phyloP scores from a whole-genome alignment of 2,888 invertebrate genomes.

The Parochlus steinenii region DNA sequence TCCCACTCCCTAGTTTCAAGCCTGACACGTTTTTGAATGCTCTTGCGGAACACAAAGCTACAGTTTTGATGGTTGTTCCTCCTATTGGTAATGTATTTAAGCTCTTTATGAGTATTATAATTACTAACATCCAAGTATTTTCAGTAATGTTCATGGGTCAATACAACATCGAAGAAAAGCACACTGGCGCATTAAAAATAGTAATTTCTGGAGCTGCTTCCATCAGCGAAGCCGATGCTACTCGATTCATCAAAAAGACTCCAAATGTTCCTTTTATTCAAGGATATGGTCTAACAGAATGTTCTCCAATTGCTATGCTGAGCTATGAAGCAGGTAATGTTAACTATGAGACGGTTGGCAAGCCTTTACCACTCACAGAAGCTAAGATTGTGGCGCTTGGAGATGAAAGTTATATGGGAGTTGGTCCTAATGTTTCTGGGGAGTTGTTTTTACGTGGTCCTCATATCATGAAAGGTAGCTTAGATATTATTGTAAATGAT shows the following conservation, averaged over 20 bases:
- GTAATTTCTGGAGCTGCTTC: conserved; percentile 30
- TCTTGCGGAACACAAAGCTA: conserved; percentile 43
- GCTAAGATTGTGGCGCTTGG: conserved; percentile 42
- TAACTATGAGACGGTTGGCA: conserved; percentile 33
- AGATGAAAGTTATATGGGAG: conserved; percentile 24
- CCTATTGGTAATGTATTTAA: conserved; percentile 69
- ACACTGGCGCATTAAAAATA: conserved; percentile 15
- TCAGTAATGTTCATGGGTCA: conserved; percentile 33
- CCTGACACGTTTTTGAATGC: conserved; percentile 47
- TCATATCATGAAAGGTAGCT: conserved; percentile 69
- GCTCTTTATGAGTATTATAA: too few relatives aligned
- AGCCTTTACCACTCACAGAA: conserved; percentile 41
- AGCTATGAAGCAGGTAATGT: conserved; percentile 21
- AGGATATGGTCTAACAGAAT: conserved; percentile 56
- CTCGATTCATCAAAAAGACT: conserved; percentile 42
- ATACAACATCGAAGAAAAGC: conserved; percentile 30
- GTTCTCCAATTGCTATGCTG: conserved; percentile 40
- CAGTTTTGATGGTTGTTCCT: conserved; percentile 57
- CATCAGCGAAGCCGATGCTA: conserved; percentile 24
- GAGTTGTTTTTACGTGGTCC: conserved; percentile 62
- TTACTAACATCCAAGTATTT: too few relatives aligned
- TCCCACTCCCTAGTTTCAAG: conserved; percentile 59
- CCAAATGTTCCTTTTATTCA: conserved; percentile 43
- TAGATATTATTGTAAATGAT: too few relatives aligned
- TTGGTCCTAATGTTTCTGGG: conserved; percentile 45